Evolutionary conservation across 2,113 vertebrate genomes (phyloP).

Genomic region (Muscicapa adusta): DNA sequence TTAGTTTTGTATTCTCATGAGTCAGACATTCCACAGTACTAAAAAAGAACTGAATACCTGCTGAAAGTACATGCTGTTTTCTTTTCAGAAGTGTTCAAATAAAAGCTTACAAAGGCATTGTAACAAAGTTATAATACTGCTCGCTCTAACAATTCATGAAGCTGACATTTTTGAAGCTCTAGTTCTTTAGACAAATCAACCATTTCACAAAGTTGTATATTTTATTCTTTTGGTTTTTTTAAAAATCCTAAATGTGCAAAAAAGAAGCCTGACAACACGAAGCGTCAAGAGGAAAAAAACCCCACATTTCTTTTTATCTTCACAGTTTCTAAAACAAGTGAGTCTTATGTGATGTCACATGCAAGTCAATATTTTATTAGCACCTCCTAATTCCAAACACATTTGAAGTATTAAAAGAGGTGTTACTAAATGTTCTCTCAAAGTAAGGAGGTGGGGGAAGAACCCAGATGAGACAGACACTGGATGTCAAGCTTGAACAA

Average conservation of each 20-base stretch:
- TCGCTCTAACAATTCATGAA: slow-evolving; percentile 7
- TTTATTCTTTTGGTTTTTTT: background rate
- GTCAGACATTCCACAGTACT: background rate
- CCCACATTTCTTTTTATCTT: background rate
- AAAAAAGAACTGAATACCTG: background rate
- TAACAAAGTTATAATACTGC: background rate
- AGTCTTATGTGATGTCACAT: background rate
- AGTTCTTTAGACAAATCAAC: background rate
- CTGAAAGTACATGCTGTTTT: background rate
- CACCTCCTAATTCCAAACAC: background rate
- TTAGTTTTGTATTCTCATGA: background rate
- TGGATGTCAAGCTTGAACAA: background rate
- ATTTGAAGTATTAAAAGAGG: background rate
- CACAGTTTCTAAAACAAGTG: background rate
- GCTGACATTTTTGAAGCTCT: background rate
- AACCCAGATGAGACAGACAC: background rate
- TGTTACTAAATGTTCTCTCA: background rate
- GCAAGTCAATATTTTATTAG: background rate
- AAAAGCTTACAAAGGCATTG: background rate
- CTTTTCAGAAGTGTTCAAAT: background rate
- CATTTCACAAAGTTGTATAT: background rate
- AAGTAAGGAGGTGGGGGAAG: background rate
- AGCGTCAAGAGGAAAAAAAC: background rate
- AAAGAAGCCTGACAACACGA: background rate
- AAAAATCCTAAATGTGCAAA: background rate